Evolutionary conservation across 2,888 invertebrate species (phyloP), one percentile per base, ranked within the genome.

Genomic region (Limenitis camilla): DNA sequence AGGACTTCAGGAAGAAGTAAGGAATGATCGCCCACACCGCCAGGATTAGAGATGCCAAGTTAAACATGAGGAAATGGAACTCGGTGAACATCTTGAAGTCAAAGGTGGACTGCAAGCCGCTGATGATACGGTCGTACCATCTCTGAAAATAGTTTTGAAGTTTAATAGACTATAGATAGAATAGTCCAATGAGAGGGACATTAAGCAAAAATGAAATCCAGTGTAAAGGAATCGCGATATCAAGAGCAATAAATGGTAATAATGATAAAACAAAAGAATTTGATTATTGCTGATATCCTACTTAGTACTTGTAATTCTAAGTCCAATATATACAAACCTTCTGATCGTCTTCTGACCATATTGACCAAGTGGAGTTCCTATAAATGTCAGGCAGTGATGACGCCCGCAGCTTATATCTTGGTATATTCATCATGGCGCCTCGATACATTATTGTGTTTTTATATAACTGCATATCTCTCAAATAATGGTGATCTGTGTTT

Each of bases 21-120:
- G 97, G 96, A 59, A 97, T 94, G 72, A 98, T 97, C 76, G 94
- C 94, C 94, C 96, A 97, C 65, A 94, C 92, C 72, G 97, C 97
- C 44, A 98, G 90, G 52, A 97, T 89, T 61, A 96, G 91, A 49
- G 96, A 96, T 35, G 96, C 94, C 32, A 97, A 66, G 61, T 95
- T 94, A 79, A 96, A 92, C 66, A 95, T 88, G 35, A 94, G 80
- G 77, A 95, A 96, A 71, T 94, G 94, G 50, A 92, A 84, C 68
- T 94, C 94, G 53, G 91, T 84, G 76, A 96, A 94, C 89, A 95
- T 91, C 38, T 92, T 91, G 77, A 95, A 93, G 78, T 96, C 95
- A 72, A 93, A 91, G 70, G 93, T 92, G 2, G 90, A 89, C 69
- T 90, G 91, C 42, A 93, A 70, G 7, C 91, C 81, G 60, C 92